Evolutionary conservation across 2,113 vertebrate species (phyloP).

Genomic region (Bagarius yarrelli): DNA sequence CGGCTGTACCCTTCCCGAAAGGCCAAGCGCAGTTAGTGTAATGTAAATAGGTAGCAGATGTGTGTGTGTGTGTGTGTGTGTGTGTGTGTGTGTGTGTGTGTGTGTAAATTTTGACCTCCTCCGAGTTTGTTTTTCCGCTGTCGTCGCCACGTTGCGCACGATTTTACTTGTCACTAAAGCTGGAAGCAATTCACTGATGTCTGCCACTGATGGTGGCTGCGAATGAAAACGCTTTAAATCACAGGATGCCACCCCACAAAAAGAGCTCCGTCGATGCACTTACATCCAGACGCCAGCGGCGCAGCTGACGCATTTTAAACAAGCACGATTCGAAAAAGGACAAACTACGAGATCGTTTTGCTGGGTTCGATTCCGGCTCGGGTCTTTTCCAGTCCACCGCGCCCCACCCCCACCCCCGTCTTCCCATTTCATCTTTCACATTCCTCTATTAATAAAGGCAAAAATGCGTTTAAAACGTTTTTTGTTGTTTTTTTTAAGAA

Average conservation of each 20-base stretch:
- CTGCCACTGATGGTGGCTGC: slow-evolving; percentile 8
- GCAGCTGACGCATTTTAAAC: neutral
- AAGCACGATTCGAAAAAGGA: neutral
- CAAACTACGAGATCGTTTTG: neutral
- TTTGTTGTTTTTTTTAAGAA: too few relatives aligned
- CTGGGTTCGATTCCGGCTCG: too few relatives aligned
- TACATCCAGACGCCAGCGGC: slow-evolving; percentile 2
- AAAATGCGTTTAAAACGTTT: too few relatives aligned
- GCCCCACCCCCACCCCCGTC: too few relatives aligned
- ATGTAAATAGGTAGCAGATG: slow-evolving; percentile 33
- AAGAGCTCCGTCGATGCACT: neutral
- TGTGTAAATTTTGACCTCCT: slow-evolving; percentile 20
- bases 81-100: slow-evolving; percentile 21
- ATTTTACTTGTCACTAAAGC: slow-evolving; percentile 32
- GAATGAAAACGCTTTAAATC: slow-evolving; percentile 18
- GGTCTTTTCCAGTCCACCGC: too few relatives aligned
- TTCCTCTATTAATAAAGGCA: too few relatives aligned
- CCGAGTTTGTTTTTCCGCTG: slow-evolving; percentile 26
- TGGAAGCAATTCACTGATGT: slow-evolving; percentile 23
- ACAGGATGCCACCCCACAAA: neutral
- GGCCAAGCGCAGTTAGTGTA: neutral
- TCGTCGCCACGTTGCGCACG: neutral
- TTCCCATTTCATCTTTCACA: too few relatives aligned
- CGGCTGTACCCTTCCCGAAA: neutral
- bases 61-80: slow-evolving; percentile 10